Evolutionary conservation across 1,140 invertebrate species (phyloP).

Genomic region (Cydia strobilella): DNA sequence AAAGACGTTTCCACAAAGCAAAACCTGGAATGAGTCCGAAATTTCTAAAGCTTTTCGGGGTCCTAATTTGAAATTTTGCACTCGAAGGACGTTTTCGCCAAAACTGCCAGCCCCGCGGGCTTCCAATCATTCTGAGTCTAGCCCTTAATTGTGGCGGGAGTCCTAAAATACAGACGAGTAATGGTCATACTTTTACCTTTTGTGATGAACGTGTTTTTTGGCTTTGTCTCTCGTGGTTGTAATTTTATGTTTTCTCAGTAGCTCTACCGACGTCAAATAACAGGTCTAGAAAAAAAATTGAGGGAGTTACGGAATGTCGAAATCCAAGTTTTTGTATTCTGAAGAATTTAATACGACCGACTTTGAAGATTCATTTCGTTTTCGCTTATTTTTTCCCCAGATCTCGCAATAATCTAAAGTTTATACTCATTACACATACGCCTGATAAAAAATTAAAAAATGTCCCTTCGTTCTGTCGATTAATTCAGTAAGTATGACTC

Average conservation of each 20-base stretch:
- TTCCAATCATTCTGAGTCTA: slow-evolving; percentile 17
- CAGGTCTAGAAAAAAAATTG: neutral
- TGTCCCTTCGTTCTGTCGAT: no score
- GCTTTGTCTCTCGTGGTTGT: neutral
- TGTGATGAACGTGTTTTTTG: neutral
- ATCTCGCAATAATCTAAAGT: no score
- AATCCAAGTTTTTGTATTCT: neutral
- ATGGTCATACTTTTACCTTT: slow-evolving; percentile 7
- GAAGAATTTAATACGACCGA: neutral
- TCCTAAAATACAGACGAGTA: slow-evolving; percentile 8
- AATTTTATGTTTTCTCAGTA: neutral
- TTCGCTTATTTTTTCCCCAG: no score
- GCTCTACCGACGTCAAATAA: neutral
- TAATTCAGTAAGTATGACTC: neutral
- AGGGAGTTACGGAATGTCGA: neutral
- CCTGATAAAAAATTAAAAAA: no score
- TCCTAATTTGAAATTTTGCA: slow-evolving; percentile 11
- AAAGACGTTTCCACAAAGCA: neutral
- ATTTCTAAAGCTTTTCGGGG: slow-evolving; percentile 16
- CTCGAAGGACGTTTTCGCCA: neutral
- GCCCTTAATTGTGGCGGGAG: slow-evolving; percentile 4
- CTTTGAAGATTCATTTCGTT: neutral
- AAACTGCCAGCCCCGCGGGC: neutral
- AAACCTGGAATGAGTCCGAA: neutral
- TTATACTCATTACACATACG: no score